Evolutionary conservation across 2,888 invertebrate genomes (phyloP).

Genomic region (Phortica magna): DNA sequence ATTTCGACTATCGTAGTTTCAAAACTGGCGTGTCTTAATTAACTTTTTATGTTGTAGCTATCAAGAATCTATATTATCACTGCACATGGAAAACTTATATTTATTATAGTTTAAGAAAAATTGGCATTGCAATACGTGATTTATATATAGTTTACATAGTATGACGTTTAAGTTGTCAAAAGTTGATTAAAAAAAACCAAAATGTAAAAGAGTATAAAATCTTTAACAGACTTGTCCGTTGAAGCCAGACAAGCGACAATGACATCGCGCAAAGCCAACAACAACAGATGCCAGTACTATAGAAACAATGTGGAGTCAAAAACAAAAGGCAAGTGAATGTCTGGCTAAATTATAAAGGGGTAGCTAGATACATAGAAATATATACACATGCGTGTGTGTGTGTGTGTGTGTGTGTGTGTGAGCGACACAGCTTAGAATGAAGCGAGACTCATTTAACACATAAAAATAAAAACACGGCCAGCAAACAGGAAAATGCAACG

Average conservation of each 20-base stretch:
- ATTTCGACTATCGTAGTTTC: too few relatives aligned
- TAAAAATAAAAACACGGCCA: slow-evolving; percentile 3
- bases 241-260: slow-evolving; percentile 14
- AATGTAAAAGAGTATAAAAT: neutral
- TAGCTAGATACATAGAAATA: slow-evolving; percentile 9
- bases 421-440: neutral
- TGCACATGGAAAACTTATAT: too few relatives aligned
- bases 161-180: neutral
- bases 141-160: too few relatives aligned
- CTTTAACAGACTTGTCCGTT: neutral
- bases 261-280: slow-evolving; percentile 4
- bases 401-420: neutral
- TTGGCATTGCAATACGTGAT: too few relatives aligned
- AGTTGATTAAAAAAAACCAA: neutral
- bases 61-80: too few relatives aligned
- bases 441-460: slow-evolving; percentile 16
- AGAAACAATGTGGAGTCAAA: too few relatives aligned
- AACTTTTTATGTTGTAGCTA: too few relatives aligned
- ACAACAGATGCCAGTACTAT: neutral
- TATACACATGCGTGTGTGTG: neutral
- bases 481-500: slow-evolving; percentile 57
- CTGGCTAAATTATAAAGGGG: slow-evolving; percentile 11
- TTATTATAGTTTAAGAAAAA: too few relatives aligned
- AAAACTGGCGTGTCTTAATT: too few relatives aligned
- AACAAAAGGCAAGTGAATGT: slow-evolving; percentile 11